Base-by-base conservation (phyloP, 2,888 invertebrate genomes). In the Acanthosepion lycidas region DNA sequence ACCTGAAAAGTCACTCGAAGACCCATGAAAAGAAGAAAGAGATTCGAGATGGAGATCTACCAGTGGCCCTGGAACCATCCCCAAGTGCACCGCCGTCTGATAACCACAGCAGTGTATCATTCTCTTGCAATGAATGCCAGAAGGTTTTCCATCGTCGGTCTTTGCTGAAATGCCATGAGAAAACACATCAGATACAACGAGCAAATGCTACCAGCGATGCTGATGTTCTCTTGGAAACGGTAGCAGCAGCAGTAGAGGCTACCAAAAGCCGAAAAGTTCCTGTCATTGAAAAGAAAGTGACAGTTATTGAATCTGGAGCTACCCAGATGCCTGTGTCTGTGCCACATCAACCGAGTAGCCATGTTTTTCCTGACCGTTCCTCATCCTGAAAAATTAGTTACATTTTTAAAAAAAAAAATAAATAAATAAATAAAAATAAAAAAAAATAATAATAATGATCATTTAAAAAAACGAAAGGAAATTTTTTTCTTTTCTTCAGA, bases 1-100 rank as follows among this genome's bases (percentile, higher is more conserved):
- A 93, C 93, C 28, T 93, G 49, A 93, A 93, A 51, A 93, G 93
- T n/a, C 93, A 93, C 28, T 53, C 28, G 51, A 49, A 53, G n/a
- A 93, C 93, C 1, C 93, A 93, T 9, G 51, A 51, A 23, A 49
- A 53, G 51, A 93, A 93, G 93, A 93, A 93, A 28, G 93, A 93
- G 15, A 33, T n/a, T 12, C 9, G 33, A 15, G 78, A 78, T 33
- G 78, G 33, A n/a, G 33, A n/a, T n/a, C 15, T 78, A 18, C 78
- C 78, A 23, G 78, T 33, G 12, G 15, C 9, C n/a, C n/a, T 33
- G n/a, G 78, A 78, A 12, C 78, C n/a, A n/a, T 33, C n/a, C n/a
- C n/a, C 78, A 33, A n/a, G 78, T 33, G n/a, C n/a, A 78, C 78
- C 2, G n/a, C 78, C 33, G 4, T 15, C 78, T 5, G 78, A n/a